These are phyloP conservation scores for Pygmarrhopalites habei DNA, from an alignment of 1,140 invertebrate genomes.

Conservation along the genomic window DNA sequence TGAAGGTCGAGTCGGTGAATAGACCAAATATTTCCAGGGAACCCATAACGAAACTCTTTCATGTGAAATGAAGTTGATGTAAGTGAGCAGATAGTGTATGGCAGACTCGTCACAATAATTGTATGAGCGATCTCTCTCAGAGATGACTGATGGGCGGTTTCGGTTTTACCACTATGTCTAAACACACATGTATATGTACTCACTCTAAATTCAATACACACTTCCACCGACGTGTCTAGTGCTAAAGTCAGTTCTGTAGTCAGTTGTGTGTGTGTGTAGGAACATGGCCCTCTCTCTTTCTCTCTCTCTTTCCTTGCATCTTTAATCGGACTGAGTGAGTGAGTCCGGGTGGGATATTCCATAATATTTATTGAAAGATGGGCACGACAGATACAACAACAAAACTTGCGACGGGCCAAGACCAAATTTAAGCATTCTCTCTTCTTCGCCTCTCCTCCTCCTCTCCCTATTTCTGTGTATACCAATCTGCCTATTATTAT, in stretches of 20 bases:
- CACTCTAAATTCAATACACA: slow-evolving; percentile 32
- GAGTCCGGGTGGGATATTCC: slow-evolving; percentile 19
- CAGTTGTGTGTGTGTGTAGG: too few relatives aligned
- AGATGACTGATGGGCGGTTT: slow-evolving; percentile 21
- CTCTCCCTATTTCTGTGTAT: background rate
- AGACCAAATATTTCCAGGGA: background rate
- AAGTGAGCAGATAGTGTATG: background rate
- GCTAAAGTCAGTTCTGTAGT: background rate
- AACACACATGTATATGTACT: too few relatives aligned
- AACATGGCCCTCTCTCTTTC: too few relatives aligned
- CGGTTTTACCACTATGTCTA: background rate
- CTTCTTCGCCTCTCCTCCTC: background rate
- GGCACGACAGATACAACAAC: slow-evolving; percentile 24
- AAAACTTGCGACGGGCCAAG: background rate
- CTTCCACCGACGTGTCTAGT: too few relatives aligned
- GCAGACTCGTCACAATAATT: slow-evolving; percentile 9
- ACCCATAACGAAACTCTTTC: background rate
- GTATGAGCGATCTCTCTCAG: slow-evolving; percentile 5
- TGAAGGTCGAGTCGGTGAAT: too few relatives aligned
- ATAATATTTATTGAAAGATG: slow-evolving; percentile 35
- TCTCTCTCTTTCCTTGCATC: background rate
- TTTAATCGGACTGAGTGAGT: slow-evolving; percentile 12
- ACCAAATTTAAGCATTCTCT: background rate
- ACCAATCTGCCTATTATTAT: background rate
- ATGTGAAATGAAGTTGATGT: background rate